Base-by-base conservation (phyloP, 2,888 invertebrate species). In the Caenorhabditis virilis region DNA sequence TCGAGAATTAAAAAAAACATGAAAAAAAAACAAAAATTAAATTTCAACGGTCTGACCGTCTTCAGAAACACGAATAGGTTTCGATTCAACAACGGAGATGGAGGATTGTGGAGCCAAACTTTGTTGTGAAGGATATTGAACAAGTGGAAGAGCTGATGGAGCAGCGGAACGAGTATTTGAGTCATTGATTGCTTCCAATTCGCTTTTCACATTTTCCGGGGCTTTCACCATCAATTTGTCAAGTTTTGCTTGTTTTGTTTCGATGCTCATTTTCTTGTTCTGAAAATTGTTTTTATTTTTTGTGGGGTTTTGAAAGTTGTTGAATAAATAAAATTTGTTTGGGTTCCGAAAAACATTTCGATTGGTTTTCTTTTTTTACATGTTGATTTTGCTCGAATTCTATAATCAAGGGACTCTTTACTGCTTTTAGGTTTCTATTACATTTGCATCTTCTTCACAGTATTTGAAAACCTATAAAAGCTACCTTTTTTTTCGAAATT, bases 31-130 rank as follows among this genome's bases (percentile, higher is more conserved):
- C 45, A 42, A 13, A 22, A 52, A 22, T 54, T 60, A 60, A 41
- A 65, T 48, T 41, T 65, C 52, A 43, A 65, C 46, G 36, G 53
- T 58, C 18, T 65, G 39, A 26, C 65, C 65, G 48, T 59, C 60
- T 49, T 49, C 46, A 11, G 65, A 65, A 13, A 65, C 53, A 26
- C 65, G 47, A 39, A 65, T 60, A 26, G 58, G 53, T n/a, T 51
- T 45, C 15, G 65, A 51, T 39, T 65, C 65, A 16, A 65, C 56
- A 42, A 63, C 54, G 2, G 63, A 47, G 30, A 30, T 27, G n/a
- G 42, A 42, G n/a, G n/a, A n/a, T n/a, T n/a, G n/a, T n/a, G n/a
- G n/a, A 30, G 7, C 53, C 30, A 53, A 53, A 9, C 46, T 30
- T 33, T 47, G 53, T 42, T 53, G 56, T 23, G 49, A 30, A 36